Base-by-base conservation (phyloP, 2,113 vertebrate genomes). In the Brachirus orientalis region DNA sequence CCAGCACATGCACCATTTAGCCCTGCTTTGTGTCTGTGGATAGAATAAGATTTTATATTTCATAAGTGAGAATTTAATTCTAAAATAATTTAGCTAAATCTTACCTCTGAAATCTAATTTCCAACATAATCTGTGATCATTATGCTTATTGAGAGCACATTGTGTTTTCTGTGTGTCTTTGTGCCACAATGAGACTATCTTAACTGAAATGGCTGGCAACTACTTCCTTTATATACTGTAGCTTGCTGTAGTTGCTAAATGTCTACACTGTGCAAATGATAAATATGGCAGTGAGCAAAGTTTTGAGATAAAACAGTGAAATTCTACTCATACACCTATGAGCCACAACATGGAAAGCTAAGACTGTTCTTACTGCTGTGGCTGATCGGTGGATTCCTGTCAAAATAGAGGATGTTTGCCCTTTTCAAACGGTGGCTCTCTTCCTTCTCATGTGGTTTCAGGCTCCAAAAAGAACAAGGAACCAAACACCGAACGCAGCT, bases 401-500 rank as follows among this genome's bases (percentile, higher is more conserved):
- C 56, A 8, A 1, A 12, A 55, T 2, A 14, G 6, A 61, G 12
- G 2, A 8, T 51, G n/a, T 1, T 64, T 57, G 38, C 47, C 10
- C 10, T 51, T 58, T 63, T 57, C 28, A 16, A 55, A 65, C 10
- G 19, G 16, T 22, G 1, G 7, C 12, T 56, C 16, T 41, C 14
- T 57, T 54, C 56, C 36, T 84, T 2, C 12, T 82, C 8, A 0
- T 82, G 33, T 80, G 22, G 40, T 65, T 69, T 80, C 84, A 99
- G 97, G 95, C 76, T 92, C 93, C 66, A 99, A 97, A 92, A 99
- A 97, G 86, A 88, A 91, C 60, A 98, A 94, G 89, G 96, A 98
- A 58, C 91, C 93, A 72, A 97, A 94, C 80, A 96, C 96, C 20
- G 96, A 96, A 63, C 91, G 97, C 71, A 97, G 92, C 89, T 96